Evolutionary conservation across 2,113 vertebrate species (phyloP).

Genomic region (Sialia sialis): DNA sequence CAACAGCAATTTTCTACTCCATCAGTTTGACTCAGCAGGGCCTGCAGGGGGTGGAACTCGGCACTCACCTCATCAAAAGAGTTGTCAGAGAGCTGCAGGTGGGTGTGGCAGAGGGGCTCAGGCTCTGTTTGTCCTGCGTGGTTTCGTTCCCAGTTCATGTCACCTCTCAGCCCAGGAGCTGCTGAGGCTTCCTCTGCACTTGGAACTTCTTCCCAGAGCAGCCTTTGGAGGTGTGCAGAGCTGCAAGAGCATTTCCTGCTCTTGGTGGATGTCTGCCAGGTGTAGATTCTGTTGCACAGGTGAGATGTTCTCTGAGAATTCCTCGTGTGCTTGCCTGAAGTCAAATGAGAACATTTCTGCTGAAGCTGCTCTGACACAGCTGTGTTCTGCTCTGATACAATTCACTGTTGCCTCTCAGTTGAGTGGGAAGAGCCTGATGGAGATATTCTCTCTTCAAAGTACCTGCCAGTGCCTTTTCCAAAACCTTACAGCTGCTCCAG

Average conservation of each 20-base stretch:
- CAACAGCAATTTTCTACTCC: slow-evolving; percentile 91
- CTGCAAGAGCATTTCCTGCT: neutral
- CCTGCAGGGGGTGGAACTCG: slow-evolving; percentile 93
- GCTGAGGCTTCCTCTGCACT: neutral
- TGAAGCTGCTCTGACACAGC: neutral
- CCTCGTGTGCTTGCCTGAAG: neutral
- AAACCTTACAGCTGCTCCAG: neutral
- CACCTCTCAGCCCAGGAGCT: neutral
- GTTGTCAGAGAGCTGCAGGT: slow-evolving; percentile 95
- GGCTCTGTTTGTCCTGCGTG: rapidly evolving
- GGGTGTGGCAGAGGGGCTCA: neutral
- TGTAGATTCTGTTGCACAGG: neutral
- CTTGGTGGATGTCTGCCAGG: neutral
- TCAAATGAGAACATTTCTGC: neutral
- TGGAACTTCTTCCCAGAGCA: neutral
- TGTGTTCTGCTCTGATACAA: neutral
- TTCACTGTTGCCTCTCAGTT: neutral
- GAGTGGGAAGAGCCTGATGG: neutral
- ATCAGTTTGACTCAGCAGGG: slow-evolving; percentile 92
- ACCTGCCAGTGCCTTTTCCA: neutral
- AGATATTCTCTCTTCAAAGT: neutral
- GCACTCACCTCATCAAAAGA: slow-evolving; percentile 91
- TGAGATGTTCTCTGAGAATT: neutral
- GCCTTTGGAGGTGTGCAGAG: neutral
- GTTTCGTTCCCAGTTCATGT: neutral